phyloP scores from a whole-genome alignment of 2,113 vertebrate genomes.

The Hypomesus transpacificus region DNA sequence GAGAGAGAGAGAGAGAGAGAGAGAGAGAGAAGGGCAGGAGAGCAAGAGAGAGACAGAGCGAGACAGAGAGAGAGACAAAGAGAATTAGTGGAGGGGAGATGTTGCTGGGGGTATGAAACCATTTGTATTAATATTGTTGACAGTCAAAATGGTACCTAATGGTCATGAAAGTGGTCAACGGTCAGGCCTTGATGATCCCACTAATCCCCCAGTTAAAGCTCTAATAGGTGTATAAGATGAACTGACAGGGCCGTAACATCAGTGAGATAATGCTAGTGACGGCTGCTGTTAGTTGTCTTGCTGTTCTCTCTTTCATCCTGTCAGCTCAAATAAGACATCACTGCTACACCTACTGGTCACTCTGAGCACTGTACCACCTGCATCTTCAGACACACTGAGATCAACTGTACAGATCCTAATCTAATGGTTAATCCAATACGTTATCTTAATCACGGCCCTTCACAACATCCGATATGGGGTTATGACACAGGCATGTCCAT shows the following conservation, averaged over 20 bases:
- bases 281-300: constrained; percentile 30
- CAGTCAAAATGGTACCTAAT: background rate
- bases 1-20: no score
- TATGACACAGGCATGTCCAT: constrained; percentile 45
- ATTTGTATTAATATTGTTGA: background rate
- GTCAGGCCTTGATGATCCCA: no score
- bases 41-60: no score
- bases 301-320: constrained; percentile 18
- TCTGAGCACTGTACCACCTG: constrained; percentile 32
- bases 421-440: constrained; percentile 25
- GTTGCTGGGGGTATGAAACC: no score
- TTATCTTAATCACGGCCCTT: no score
- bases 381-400: constrained; percentile 8
- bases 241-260: background rate
- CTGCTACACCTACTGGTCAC: constrained; percentile 66
- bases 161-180: background rate
- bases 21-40: no score
- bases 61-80: no score
- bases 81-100: background rate
- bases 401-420: no score
- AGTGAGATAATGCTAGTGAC: constrained; percentile 25
- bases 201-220: no score
- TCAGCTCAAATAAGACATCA: constrained; percentile 46
- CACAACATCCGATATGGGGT: no score
- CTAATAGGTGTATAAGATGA: background rate